Evolutionary conservation across 1,140 invertebrate species (phyloP), one percentile per base, ranked within the genome.

Genomic region (Drosophila teissieri): DNA sequence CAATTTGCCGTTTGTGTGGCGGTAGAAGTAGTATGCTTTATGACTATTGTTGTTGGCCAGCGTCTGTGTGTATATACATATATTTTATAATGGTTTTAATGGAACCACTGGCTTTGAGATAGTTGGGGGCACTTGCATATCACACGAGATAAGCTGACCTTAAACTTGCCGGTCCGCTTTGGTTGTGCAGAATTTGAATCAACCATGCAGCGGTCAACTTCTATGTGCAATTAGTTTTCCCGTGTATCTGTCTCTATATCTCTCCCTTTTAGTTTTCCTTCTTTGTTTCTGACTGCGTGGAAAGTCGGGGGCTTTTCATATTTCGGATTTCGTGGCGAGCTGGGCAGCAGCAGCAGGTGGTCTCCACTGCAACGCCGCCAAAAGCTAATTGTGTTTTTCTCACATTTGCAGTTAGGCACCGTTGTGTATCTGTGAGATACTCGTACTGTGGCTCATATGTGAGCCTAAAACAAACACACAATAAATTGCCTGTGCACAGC

Each of bases 301-400:
- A 88, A 83, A 88, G 83, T 79, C 78, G 27, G 45, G 19, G 45
- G 15, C 68, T 72, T 76, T 37, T 54, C 40, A 40, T 70, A 49
- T 63, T 73, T 73, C 77, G 58, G 55, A 76, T 72, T 76, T 82
- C 61, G 58, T 62, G 61, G 80, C 77, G 52, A 77, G 53, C 61
- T 40, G 51, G 62, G 63, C 56, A 85, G 48, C 83, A 85, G 48
- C 83, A 89, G 83, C 83, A 84, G 83, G 83, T 83, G 83, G 83
- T 89, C 83, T 24, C 27, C n/a, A 24, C 27, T 51, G 48, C 24
- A 51, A n/a, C 61, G 83, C 83, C 84, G 80, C 83, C 83, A 88
- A 89, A 88, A 89, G 83, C 83, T 88, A 88, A 88, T 88, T 88
- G 83, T 88, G 84, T 88, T 88, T 88, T 88, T 88, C 83, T 88